A percentile compares a stretch with the other conserved stretches of the same genome.
phyloP scores from a whole-genome alignment of 2,888 invertebrate species.

The Argynnis bischoffii region DNA sequence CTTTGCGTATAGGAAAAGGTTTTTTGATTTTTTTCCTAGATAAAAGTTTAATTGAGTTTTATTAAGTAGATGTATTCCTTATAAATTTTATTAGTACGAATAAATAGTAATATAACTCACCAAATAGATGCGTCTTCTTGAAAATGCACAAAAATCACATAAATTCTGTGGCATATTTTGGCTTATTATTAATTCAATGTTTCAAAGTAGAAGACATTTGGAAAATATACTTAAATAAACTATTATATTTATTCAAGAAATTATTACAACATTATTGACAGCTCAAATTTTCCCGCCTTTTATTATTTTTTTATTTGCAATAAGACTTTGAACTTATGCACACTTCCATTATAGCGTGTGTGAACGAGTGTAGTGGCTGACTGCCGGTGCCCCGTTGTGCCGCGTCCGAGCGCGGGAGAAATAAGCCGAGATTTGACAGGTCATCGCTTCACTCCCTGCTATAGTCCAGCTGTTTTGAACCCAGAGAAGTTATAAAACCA shows the following conservation, averaged over 20 bases:
- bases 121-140: conserved; percentile 62
- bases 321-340: conserved; percentile 22
- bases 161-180: conserved; percentile 49
- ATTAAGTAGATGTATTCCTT: no score
- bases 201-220: background rate
- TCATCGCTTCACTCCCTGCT: conserved; percentile 46
- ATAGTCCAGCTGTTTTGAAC: conserved; percentile 38
- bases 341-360: conserved; percentile 38
- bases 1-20: background rate
- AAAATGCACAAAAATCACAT: conserved; percentile 52
- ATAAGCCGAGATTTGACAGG: conserved; percentile 50
- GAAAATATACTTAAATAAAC: conserved; percentile 4
- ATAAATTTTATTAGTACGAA: background rate
- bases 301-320: conserved; percentile 22
- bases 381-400: conserved; percentile 46
- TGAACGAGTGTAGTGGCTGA: conserved; percentile 49
- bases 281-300: conserved; percentile 39
- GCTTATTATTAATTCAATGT: conserved; percentile 19
- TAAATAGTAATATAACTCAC: conserved; percentile 50
- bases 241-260: conserved; percentile 32
- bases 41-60: no score
- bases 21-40: background rate
- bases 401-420: conserved; percentile 45
- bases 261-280: background rate
- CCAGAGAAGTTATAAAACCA: conserved; percentile 15